Evolutionary conservation across 2,113 vertebrate species (phyloP).

Genomic region (Oncorhynchus clarkii): DNA sequence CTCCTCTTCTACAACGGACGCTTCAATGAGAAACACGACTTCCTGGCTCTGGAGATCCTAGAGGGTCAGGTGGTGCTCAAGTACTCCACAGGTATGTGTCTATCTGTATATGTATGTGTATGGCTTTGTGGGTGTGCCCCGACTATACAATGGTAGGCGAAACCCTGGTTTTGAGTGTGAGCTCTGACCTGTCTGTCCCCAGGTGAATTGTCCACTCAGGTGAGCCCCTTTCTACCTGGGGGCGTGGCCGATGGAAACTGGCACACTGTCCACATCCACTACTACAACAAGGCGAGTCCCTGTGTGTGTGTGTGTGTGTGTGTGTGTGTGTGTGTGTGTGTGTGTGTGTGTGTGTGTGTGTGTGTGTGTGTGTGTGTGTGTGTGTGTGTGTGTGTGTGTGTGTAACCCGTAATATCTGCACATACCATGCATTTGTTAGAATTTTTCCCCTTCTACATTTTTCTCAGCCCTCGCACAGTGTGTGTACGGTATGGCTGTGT

Average conservation of each 20-base stretch:
- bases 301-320: constrained; percentile 10
- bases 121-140: background rate
- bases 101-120: background rate
- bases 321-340: constrained; percentile 6
- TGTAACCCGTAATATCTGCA: background rate
- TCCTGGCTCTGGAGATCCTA: constrained; percentile 92
- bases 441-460: background rate
- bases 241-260: constrained; percentile 94
- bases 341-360: constrained; percentile 20
- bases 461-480: background rate
- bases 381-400: background rate
- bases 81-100: constrained; percentile 90
- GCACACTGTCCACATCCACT: constrained; percentile 91
- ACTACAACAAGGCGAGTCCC: constrained; percentile 91
- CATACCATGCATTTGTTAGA: background rate
- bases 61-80: constrained; percentile 93
- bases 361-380: constrained; percentile 10
- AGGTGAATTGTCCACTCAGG: constrained; percentile 95
- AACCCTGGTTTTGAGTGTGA: background rate
- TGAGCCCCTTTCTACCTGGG: constrained; percentile 86
- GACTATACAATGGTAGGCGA: background rate
- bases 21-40: constrained; percentile 97
- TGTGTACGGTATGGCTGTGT: background rate
- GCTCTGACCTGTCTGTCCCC: constrained; percentile 18
- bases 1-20: constrained; percentile 97